phyloP scores from a whole-genome alignment of 2,797 vertebrate genomes.

The Harpagifer antarcticus region DNA sequence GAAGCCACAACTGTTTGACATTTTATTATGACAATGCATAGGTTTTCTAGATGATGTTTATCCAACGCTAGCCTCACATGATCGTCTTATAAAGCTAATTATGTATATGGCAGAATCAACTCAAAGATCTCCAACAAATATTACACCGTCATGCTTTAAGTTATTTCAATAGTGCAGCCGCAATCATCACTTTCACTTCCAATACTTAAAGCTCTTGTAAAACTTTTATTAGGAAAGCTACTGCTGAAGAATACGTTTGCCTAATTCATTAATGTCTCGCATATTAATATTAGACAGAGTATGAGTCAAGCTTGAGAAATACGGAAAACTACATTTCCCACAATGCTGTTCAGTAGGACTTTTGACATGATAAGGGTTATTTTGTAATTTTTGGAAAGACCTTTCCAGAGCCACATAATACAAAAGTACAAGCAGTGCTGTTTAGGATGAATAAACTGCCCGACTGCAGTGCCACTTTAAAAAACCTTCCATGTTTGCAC shows the following conservation, averaged over 20 bases:
- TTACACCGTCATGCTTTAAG: neutral
- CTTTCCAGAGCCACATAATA: slow-evolving; percentile 8
- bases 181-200: slow-evolving; percentile 5
- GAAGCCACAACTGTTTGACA: slow-evolving; percentile 46
- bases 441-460: slow-evolving; percentile 2
- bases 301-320: slow-evolving; percentile 2
- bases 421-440: neutral
- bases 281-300: neutral
- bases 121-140: slow-evolving; percentile 40
- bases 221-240: slow-evolving; percentile 3
- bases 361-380: slow-evolving; percentile 8
- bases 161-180: slow-evolving; percentile 13
- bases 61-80: slow-evolving; percentile 23
- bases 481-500: slow-evolving; percentile 42
- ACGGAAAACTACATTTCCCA: slow-evolving; percentile 2
- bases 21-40: slow-evolving; percentile 45
- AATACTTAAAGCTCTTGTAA: slow-evolving; percentile 3
- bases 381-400: neutral
- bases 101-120: slow-evolving; percentile 28
- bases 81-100: slow-evolving; percentile 38
- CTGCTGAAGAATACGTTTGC: slow-evolving; percentile 10
- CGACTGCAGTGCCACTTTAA: slow-evolving; percentile 8
- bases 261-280: slow-evolving; percentile 15
- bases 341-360: neutral
- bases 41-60: slow-evolving; percentile 44